Evolutionary conservation across 1,140 invertebrate species (phyloP).

Genomic region (Stenopsyche tienmushanensis): DNA sequence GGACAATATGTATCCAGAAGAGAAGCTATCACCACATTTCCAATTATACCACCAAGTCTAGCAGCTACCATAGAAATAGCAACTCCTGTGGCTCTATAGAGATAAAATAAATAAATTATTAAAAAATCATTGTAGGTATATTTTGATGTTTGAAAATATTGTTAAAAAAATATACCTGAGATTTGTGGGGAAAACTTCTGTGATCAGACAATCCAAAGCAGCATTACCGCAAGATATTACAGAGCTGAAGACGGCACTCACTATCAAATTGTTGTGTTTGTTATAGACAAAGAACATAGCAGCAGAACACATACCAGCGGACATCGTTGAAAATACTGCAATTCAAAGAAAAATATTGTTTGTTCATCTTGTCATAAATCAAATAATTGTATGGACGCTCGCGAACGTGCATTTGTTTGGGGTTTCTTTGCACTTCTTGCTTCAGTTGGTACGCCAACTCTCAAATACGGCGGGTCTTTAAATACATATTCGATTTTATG

Average conservation of each 20-base stretch:
- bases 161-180: conserved; percentile 57
- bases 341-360: conserved; percentile 37
- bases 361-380: too few relatives aligned
- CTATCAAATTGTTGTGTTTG: conserved; percentile 77
- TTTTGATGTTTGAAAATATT: conserved; percentile 4
- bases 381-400: too few relatives aligned
- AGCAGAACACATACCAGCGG: conserved; percentile 81
- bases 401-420: too few relatives aligned
- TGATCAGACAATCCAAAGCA: conserved; percentile 83
- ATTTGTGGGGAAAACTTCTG: conserved; percentile 87
- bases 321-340: conserved; percentile 81
- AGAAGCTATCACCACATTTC: conserved; percentile 82
- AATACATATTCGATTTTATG: too few relatives aligned
- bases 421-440: too few relatives aligned
- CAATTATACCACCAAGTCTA: conserved; percentile 79
- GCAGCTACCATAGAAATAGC: conserved; percentile 86
- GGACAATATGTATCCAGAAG: conserved; percentile 80
- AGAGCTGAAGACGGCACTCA: conserved; percentile 82
- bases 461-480: neutral
- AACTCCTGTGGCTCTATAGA: conserved; percentile 75
- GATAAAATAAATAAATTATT: conserved; percentile 3
- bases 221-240: conserved; percentile 88
- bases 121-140: neutral
- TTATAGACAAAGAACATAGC: conserved; percentile 82
- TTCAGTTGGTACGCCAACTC: too few relatives aligned